Evolutionary conservation across 1,140 invertebrate species (phyloP).

Genomic region (Hyles euphorbiae): DNA sequence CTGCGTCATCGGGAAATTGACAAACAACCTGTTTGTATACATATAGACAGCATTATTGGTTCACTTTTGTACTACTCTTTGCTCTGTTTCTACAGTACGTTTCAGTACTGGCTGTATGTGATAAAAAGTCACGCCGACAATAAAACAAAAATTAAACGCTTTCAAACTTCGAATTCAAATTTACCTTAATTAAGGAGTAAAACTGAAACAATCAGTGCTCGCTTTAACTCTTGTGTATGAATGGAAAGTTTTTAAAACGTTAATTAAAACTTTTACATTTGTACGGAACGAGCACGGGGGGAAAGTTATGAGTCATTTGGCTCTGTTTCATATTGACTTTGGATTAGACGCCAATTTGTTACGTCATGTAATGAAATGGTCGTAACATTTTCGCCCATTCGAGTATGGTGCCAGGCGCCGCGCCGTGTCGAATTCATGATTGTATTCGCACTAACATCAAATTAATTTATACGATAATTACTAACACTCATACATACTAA

Average conservation of each 20-base stretch:
- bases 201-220: slow-evolving; percentile 29
- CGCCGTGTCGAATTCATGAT: too few species aligned
- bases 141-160: too few species aligned
- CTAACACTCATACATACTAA: too few species aligned
- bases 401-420: too few species aligned
- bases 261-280: slow-evolving; percentile 47
- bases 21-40: slow-evolving; percentile 45
- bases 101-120: too few species aligned
- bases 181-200: slow-evolving; percentile 24
- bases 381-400: slow-evolving; percentile 3
- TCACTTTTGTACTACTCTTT: too few species aligned
- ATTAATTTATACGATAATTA: too few species aligned
- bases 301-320: slow-evolving; percentile 39
- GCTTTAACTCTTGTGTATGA: slow-evolving; percentile 27
- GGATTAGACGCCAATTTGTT: slow-evolving; percentile 18
- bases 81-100: too few species aligned
- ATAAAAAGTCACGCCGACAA: too few species aligned
- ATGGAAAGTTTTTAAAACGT: slow-evolving; percentile 45
- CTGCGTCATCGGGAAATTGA: slow-evolving; percentile 60
- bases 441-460: too few species aligned
- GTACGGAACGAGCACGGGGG: slow-evolving; percentile 24
- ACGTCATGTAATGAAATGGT: slow-evolving; percentile 16
- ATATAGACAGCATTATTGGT: slow-evolving; percentile 11
- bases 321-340: slow-evolving; percentile 30
- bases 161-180: slow-evolving; percentile 10